Conservation (phyloP, 2,113 vertebrate genomes). For the Leptosomus discolor region DNA sequence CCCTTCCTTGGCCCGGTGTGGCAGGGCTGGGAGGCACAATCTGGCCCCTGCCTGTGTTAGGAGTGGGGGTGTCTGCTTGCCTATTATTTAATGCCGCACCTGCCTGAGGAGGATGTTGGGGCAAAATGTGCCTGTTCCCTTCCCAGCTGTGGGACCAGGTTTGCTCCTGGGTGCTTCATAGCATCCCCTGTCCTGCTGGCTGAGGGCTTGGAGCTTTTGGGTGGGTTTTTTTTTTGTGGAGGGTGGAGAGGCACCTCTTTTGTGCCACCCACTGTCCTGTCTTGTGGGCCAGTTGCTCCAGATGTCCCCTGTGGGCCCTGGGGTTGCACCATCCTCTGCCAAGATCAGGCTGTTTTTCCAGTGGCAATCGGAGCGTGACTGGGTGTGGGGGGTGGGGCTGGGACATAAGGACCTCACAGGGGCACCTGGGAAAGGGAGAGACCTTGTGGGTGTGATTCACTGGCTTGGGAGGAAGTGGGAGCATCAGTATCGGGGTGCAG, state of each 20-base stretch:
- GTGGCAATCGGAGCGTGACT: fast-evolving
- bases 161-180: not conserved
- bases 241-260: not conserved
- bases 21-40: not conserved
- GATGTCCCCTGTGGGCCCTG: not conserved
- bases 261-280: not conserved
- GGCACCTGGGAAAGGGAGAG: not conserved
- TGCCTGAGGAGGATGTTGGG: not conserved
- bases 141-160: not conserved
- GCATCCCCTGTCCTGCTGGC: not conserved
- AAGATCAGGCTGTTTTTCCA: not conserved
- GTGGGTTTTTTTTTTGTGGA: not conserved
- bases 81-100: no score
- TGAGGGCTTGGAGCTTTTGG: not conserved
- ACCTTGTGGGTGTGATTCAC: not conserved
- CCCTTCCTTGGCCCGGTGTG: not conserved
- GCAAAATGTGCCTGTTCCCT: not conserved
- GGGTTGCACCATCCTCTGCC: not conserved
- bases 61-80: not conserved
- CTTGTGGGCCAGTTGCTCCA: not conserved
- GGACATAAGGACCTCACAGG: not conserved
- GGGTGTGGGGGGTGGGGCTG: no score
- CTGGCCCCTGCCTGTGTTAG: not conserved
- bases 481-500: not conserved
- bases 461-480: not conserved